Evolutionary conservation across 2,113 vertebrate species (phyloP), one percentile per base, ranked within the genome.

Genomic region (Orcinus orca): DNA sequence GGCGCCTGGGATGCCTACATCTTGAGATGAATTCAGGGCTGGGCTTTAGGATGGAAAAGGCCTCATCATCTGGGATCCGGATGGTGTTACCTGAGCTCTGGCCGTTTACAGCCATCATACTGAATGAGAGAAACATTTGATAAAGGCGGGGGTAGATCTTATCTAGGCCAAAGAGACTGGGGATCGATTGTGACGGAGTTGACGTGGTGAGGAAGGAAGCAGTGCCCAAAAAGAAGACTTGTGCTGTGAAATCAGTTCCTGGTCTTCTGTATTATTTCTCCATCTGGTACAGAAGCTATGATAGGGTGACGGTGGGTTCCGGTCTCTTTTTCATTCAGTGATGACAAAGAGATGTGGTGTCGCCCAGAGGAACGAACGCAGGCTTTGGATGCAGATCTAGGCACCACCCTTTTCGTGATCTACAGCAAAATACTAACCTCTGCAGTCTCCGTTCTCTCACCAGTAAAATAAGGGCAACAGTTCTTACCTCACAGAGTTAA

Each of bases 181-280:
- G 29, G 65, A 23, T 58, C 82, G 15, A 0, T 60, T 53, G 58
- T 6, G 76, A 53, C 41, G 0, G 0, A 9, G 6, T 1, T 33
- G 36, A 15, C 29, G 53, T 58, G 53, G 55, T 12, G n/a, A 83
- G 80, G 62, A 71, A 44, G 74, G 90, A 18, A 65, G 77, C 25
- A 25, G 26, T 62, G 41, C 53, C 50, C 25, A 2, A 38, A 4
- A 41, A 47, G 62, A 41, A 6, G 38, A 29, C n/a, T 5, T 50
- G 17, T 1, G 3, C 3, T 29, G 13, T 31, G 41, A 5, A 15
- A 0, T 15, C 41, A 1, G 13, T 26, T n/a, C 33, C 63, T 50
- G 53, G 53, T 58, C 77, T 31, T 18, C 36, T 41, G 5, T 7
- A 2, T 41, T 33, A 1, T 38, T 82, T 67, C 23, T 70, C 25